phyloP scores from a whole-genome alignment of 2,797 vertebrate species.

The Acanthopagrus latus region DNA sequence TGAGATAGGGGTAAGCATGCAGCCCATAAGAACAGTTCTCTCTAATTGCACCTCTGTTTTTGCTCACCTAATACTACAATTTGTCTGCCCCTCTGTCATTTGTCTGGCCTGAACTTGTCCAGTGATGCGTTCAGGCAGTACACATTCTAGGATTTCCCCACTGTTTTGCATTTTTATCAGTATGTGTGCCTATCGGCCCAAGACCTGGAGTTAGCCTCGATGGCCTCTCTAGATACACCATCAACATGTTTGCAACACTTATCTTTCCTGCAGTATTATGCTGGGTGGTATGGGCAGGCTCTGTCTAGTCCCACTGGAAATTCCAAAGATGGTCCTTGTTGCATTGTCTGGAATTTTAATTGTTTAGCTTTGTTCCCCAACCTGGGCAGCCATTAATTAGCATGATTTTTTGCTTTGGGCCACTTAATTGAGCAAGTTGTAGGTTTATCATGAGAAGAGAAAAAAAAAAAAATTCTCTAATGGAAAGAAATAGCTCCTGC shows the following conservation, averaged over 20 bases:
- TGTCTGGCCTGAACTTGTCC: constrained; percentile 80
- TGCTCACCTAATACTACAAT: constrained; percentile 57
- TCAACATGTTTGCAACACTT: constrained; percentile 65
- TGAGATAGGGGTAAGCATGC: constrained; percentile 23
- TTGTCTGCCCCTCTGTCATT: constrained; percentile 65
- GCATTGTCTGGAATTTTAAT: constrained; percentile 20
- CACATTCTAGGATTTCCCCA: constrained; percentile 78
- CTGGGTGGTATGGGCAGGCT: constrained; percentile 14
- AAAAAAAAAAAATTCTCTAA: neutral
- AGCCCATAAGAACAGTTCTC: constrained; percentile 43
- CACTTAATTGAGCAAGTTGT: neutral
- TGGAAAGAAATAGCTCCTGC: neutral
- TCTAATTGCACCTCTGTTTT: constrained; percentile 54
- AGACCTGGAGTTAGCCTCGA: constrained; percentile 45
- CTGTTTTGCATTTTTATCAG: constrained; percentile 50
- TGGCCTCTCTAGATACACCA: constrained; percentile 46
- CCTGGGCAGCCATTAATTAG: constrained; percentile 8
- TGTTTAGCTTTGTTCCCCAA: constrained; percentile 6
- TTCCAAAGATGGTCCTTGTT: constrained; percentile 33
- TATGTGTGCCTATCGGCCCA: constrained; percentile 41
- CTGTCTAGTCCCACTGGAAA: constrained; percentile 45
- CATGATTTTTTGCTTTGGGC: neutral
- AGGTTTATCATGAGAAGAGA: neutral
- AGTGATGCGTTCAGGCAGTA: constrained; percentile 59
- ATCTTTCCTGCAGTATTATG: constrained; percentile 38